These are phyloP conservation scores for Rynchops niger DNA, from an alignment of 2,113 vertebrate genomes.

Conservation along the genomic window DNA sequence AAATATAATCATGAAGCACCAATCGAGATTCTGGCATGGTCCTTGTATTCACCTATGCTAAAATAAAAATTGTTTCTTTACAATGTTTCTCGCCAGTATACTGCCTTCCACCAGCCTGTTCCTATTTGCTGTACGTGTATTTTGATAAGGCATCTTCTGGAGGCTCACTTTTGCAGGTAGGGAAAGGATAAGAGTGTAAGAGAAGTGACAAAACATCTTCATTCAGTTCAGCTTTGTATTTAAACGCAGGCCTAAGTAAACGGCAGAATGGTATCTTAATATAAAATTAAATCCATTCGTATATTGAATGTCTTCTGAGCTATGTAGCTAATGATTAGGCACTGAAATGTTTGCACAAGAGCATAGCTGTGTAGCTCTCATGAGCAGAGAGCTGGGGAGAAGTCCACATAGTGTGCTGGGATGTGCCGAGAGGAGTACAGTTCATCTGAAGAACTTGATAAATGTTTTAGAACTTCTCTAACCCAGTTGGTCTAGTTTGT, in stretches of 20 bases:
- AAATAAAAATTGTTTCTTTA: neutral
- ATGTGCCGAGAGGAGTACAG: neutral
- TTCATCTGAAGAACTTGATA: neutral
- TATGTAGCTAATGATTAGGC: neutral
- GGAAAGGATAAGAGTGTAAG: neutral
- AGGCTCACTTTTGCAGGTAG: neutral
- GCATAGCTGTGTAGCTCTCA: neutral
- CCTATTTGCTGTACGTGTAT: neutral
- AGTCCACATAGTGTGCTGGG: neutral
- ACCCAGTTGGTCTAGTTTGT: neutral
- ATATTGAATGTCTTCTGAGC: neutral
- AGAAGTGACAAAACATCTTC: neutral
- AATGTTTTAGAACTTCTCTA: conserved; percentile 35
- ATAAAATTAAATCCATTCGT: neutral
- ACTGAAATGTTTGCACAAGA: neutral
- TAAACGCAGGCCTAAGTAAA: neutral
- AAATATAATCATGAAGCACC: neutral
- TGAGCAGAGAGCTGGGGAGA: neutral
- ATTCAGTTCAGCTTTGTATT: neutral
- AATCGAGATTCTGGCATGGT: neutral
- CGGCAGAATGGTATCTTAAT: neutral
- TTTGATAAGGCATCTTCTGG: neutral
- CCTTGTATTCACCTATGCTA: neutral
- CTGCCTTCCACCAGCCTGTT: neutral
- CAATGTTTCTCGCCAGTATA: neutral